These are phyloP conservation scores for Actias luna DNA, from an alignment of 2,888 invertebrate genomes.

Conservation along the genomic window DNA sequence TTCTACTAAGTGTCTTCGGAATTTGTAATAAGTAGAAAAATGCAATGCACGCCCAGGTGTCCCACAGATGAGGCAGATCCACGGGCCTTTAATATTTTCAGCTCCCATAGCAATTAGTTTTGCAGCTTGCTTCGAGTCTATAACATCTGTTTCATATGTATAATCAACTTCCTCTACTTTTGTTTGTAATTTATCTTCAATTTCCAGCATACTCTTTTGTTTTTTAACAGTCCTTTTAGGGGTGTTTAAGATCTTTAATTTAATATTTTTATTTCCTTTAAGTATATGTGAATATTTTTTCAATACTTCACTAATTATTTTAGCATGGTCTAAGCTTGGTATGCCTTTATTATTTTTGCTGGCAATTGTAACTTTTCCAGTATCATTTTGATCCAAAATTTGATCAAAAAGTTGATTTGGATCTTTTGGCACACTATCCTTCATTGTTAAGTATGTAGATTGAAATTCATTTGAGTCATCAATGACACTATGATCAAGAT, in stretches of 20 bases:
- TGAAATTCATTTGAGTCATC: constrained; percentile 53
- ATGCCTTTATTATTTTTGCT: constrained; percentile 82
- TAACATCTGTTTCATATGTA: constrained; percentile 76
- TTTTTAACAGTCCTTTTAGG: constrained; percentile 48
- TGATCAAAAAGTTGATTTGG: constrained; percentile 71
- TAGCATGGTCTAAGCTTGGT: constrained; percentile 86
- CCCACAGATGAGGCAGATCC: constrained; percentile 90
- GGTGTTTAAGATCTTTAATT: constrained; percentile 90
- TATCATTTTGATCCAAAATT: constrained; percentile 55
- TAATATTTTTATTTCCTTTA: constrained; percentile 93
- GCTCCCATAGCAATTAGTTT: constrained; percentile 82
- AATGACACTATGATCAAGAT: constrained; percentile 34
- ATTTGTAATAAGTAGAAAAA: constrained; percentile 90
- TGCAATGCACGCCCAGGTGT: constrained; percentile 84
- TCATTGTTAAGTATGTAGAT: constrained; percentile 31
- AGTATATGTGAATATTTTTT: constrained; percentile 94
- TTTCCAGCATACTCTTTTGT: constrained; percentile 29
- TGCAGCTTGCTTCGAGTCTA: constrained; percentile 84
- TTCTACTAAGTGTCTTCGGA: constrained; percentile 90
- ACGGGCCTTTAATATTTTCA: constrained; percentile 87
- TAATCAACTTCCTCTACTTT: constrained; percentile 44
- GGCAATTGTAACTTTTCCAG: constrained; percentile 81
- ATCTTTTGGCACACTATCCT: constrained; percentile 44
- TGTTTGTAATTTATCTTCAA: constrained; percentile 41
- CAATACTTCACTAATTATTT: constrained; percentile 92